phyloP scores from a whole-genome alignment of 2,113 vertebrate species.

The Prionailurus viverrinus region DNA sequence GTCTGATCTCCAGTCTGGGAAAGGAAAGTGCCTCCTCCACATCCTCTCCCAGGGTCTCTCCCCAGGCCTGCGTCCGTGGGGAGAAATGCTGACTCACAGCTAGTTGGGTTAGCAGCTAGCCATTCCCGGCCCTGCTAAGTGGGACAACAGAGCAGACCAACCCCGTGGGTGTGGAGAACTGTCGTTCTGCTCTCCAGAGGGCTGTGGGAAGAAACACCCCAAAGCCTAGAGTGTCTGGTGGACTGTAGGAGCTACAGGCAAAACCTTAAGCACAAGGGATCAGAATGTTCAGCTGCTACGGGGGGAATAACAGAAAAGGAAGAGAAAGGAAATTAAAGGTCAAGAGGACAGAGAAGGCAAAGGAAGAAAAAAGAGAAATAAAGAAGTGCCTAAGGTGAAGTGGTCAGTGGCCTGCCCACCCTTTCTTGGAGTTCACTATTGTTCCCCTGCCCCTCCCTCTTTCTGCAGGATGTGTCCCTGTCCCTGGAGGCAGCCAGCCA shows the following conservation, averaged over 20 bases:
- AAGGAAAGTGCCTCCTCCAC: constrained; percentile 68
- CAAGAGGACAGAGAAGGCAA: constrained; percentile 38
- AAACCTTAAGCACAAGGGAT: not conserved
- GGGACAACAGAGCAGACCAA: not conserved
- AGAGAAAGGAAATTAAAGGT: constrained; percentile 30
- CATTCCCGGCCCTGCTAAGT: not conserved
- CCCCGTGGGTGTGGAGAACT: not conserved
- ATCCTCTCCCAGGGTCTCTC: constrained; percentile 76
- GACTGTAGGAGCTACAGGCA: not conserved
- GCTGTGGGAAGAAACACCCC: constrained; percentile 52
- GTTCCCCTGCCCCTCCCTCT: not conserved
- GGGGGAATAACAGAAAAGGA: not conserved
- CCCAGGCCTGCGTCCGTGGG: not conserved
- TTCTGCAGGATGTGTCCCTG: not conserved
- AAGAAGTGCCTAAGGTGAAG: not conserved
- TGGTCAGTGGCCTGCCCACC: not conserved
- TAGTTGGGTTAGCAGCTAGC: not conserved
- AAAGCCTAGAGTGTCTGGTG: not conserved
- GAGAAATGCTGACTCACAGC: constrained; percentile 74
- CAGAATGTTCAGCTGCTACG: not conserved
- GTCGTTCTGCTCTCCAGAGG: not conserved
- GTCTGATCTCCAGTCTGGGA: constrained; percentile 69
- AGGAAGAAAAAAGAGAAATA: not conserved
- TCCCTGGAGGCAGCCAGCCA: not conserved
- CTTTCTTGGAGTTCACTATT: not conserved